phyloP scores from a whole-genome alignment of 2,797 vertebrate species.

The Octomys mimax region DNA sequence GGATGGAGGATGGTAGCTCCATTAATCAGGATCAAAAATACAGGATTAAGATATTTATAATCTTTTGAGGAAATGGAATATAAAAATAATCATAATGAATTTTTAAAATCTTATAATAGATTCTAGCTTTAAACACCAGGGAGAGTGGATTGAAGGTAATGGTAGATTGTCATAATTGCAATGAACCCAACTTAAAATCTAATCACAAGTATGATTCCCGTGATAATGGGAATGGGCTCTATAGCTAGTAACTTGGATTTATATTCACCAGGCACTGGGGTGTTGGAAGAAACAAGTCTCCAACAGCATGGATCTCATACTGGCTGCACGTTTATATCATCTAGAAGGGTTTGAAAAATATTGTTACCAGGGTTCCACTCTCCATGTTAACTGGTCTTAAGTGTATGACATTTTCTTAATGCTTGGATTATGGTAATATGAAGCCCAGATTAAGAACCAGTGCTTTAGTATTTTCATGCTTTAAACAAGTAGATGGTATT shows the following conservation, averaged over 20 bases:
- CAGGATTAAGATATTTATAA: not conserved
- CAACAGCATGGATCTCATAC: not conserved
- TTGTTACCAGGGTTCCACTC: not conserved
- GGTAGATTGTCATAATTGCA: not conserved
- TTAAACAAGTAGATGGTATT: not conserved
- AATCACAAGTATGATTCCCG: not conserved
- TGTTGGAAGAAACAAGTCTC: not conserved
- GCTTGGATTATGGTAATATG: not conserved
- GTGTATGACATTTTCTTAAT: not conserved
- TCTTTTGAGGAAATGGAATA: not conserved
- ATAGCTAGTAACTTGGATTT: not conserved
- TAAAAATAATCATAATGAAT: not conserved
- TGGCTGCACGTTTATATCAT: not conserved
- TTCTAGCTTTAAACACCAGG: not conserved
- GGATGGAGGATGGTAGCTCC: not conserved
- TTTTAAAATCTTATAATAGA: not conserved
- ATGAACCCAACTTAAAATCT: not conserved
- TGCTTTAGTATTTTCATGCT: not conserved
- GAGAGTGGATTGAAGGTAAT: not conserved
- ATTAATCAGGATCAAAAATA: conserved; percentile 24
- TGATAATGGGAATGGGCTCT: not conserved
- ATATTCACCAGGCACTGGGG: not conserved
- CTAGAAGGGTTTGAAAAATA: not conserved
- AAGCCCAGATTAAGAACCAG: not conserved
- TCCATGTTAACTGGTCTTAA: conserved; percentile 4